Evolutionary conservation across 2,113 vertebrate genomes (phyloP).

Genomic region (Pyxicephalus adspersus): DNA sequence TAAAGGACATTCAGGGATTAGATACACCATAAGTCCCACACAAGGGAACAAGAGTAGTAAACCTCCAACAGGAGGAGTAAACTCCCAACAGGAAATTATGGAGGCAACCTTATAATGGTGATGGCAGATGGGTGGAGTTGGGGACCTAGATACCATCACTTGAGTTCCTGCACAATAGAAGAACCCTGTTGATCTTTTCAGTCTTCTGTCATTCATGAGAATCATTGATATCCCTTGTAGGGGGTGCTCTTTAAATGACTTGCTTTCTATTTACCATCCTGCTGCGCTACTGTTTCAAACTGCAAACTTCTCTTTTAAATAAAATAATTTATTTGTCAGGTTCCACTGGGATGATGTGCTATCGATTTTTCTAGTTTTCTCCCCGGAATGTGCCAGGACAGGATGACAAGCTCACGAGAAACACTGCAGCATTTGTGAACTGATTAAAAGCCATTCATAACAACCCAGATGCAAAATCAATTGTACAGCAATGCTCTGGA

Average conservation of each 20-base stretch:
- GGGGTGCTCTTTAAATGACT: neutral
- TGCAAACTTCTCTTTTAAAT: conserved; percentile 75
- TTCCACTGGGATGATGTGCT: conserved; percentile 68
- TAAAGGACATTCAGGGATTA: no score
- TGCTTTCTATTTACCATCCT: conserved; percentile 62
- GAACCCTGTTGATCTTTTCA: no score
- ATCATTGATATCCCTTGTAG: no score
- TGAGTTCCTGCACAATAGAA: no score
- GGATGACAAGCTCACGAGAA: conserved; percentile 58
- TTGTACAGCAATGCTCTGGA: conserved; percentile 65
- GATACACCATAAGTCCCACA: no score
- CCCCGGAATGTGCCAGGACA: conserved; percentile 63
- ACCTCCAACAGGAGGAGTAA: no score
- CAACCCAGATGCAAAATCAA: conserved; percentile 69
- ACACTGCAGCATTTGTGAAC: conserved; percentile 65
- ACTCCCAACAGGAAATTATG: no score
- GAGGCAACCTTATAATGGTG: no score
- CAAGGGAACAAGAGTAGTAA: no score
- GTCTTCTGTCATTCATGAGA: no score
- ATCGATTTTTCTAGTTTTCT: conserved; percentile 75
- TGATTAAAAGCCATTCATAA: conserved; percentile 64
- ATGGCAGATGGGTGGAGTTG: no score
- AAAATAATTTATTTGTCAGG: conserved; percentile 77
- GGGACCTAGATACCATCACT: no score
- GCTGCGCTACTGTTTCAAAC: conserved; percentile 60